A percentile compares a stretch with the other conserved stretches of the same genome.
phyloP scores from a whole-genome alignment of 1,140 invertebrate species.

The Hylaeus volcanicus region DNA sequence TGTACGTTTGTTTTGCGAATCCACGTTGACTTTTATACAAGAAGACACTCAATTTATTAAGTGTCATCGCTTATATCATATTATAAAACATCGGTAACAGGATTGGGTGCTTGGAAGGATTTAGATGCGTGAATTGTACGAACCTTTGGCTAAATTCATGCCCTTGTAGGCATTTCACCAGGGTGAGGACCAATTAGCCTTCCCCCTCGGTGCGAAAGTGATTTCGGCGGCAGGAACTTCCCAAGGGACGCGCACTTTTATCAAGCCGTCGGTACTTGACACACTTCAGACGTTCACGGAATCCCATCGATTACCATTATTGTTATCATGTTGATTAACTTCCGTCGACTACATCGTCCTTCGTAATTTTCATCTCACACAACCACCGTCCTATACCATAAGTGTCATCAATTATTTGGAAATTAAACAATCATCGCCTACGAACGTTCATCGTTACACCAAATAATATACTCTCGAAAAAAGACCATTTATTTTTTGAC shows the following conservation, averaged over 20 bases:
- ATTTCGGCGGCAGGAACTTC: constrained; percentile 53
- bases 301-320: constrained; percentile 42
- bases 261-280: constrained; percentile 62
- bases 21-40: no score
- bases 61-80: no score
- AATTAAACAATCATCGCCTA: no score
- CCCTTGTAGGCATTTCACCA: constrained; percentile 34
- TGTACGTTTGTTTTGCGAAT: no score
- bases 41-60: no score
- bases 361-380: background rate
- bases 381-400: background rate
- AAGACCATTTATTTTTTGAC: no score
- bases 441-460: no score
- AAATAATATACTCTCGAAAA: no score
- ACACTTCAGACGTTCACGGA: constrained; percentile 48
- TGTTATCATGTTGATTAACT: background rate
- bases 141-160: constrained; percentile 54
- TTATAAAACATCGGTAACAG: no score
- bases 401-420: no score
- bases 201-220: constrained; percentile 59
- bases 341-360: background rate
- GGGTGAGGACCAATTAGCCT: constrained; percentile 57
- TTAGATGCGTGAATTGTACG: constrained; percentile 15
- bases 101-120: no score
- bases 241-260: constrained; percentile 52